These are phyloP conservation scores for Verasper variegatus DNA, from an alignment of 2,113 vertebrate species.

Conservation along the genomic window DNA sequence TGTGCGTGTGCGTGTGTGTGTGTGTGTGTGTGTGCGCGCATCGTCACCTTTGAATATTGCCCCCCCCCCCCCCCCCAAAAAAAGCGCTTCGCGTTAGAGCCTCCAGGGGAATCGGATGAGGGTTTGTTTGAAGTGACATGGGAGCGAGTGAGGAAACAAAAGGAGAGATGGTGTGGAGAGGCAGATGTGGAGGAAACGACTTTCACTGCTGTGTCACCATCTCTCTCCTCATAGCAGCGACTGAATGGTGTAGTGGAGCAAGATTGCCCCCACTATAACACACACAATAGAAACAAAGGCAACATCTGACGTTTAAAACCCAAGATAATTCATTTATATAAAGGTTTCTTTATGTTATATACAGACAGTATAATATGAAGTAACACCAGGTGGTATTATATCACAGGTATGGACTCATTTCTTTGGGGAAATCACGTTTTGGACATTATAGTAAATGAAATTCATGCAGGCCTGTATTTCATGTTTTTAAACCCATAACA, in stretches of 20 bases:
- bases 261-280: background rate
- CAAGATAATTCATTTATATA: background rate
- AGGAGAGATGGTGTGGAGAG: slow-evolving; percentile 38
- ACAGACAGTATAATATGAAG: background rate
- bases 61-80: background rate
- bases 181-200: slow-evolving; percentile 37
- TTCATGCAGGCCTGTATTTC: no score
- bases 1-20: slow-evolving; percentile 4
- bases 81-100: background rate
- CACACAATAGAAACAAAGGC: background rate
- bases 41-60: slow-evolving; percentile 26
- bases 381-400: slow-evolving; percentile 13
- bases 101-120: background rate
- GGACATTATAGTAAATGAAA: background rate
- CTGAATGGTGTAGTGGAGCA: background rate
- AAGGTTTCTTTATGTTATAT: background rate
- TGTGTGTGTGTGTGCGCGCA: slow-evolving; percentile 4
- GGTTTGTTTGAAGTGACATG: slow-evolving; percentile 4
- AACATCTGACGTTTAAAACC: no score
- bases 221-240: slow-evolving; percentile 41
- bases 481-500: no score
- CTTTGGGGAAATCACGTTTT: background rate
- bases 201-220: slow-evolving; percentile 69
- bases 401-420: slow-evolving; percentile 1
- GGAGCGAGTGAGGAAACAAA: slow-evolving; percentile 18